Evolutionary conservation across 2,113 vertebrate genomes (phyloP).

Genomic region (Cavia aperea): DNA sequence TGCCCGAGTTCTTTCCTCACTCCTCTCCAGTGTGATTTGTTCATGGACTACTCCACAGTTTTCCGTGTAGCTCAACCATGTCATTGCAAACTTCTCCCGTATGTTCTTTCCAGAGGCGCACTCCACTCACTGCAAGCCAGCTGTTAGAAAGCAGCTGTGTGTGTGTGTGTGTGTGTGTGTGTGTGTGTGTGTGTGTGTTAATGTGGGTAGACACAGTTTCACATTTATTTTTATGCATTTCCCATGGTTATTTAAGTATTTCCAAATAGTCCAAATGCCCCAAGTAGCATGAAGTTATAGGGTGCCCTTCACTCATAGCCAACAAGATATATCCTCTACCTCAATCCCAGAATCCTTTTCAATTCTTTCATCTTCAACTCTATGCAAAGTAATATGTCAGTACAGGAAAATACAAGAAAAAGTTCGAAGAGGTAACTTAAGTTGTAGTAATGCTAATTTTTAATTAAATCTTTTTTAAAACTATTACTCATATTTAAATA

Average conservation of each 20-base stretch:
- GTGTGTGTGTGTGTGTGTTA: background rate
- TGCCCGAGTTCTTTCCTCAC: background rate
- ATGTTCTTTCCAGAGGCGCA: background rate
- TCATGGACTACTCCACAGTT: background rate
- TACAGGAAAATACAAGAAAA: background rate
- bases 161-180: background rate
- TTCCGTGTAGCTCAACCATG: background rate
- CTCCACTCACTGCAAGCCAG: background rate
- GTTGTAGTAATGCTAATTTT: slow-evolving; percentile 30
- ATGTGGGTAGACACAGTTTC: background rate
- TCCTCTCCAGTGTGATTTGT: background rate
- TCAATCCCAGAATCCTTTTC: background rate
- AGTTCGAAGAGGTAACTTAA: slow-evolving; percentile 1
- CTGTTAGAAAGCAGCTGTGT: background rate
- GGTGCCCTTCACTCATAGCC: background rate
- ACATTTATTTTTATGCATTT: background rate
- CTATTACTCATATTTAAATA: background rate
- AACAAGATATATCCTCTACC: background rate
- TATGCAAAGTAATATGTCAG: background rate
- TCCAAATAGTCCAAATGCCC: background rate
- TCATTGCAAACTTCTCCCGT: too few relatives aligned
- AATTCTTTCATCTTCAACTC: background rate
- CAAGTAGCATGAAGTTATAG: background rate
- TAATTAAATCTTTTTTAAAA: slow-evolving; percentile 43
- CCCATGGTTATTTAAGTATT: background rate